These are phyloP conservation scores for Rhea pennata DNA, from an alignment of 2,113 vertebrate genomes.

Conservation along the genomic window DNA sequence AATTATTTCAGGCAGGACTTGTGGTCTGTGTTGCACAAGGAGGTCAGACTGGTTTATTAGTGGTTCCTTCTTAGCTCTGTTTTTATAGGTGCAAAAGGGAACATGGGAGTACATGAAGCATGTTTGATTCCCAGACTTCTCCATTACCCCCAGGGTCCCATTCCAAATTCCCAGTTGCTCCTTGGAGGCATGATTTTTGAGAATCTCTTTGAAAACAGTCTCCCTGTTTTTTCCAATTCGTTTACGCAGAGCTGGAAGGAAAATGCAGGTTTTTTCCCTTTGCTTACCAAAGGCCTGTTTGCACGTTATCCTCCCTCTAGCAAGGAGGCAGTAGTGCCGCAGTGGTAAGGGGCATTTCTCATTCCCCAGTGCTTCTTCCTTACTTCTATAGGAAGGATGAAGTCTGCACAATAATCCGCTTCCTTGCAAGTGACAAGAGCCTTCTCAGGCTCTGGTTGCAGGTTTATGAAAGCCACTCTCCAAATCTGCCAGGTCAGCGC, in stretches of 20 bases:
- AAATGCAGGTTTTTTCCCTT: neutral
- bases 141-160: neutral
- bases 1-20: constrained; percentile 22
- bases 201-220: neutral
- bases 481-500: neutral
- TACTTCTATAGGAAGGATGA: neutral
- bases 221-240: neutral
- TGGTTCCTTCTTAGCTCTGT: neutral
- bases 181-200: neutral
- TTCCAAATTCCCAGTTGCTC: neutral
- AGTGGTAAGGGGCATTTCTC: neutral
- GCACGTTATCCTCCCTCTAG: neutral
- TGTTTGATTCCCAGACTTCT: constrained; percentile 4
- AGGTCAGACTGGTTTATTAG: constrained; percentile 15
- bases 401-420: neutral
- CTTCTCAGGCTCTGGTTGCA: neutral
- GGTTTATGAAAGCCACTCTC: neutral
- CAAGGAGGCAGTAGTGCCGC: neutral
- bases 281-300: neutral
- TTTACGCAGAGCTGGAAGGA: neutral
- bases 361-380: neutral
- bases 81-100: constrained; percentile 20
- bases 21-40: neutral
- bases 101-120: neutral
- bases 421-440: neutral